Conservation (phyloP, 2,888 invertebrate genomes). For the Lysandra bellargus region DNA sequence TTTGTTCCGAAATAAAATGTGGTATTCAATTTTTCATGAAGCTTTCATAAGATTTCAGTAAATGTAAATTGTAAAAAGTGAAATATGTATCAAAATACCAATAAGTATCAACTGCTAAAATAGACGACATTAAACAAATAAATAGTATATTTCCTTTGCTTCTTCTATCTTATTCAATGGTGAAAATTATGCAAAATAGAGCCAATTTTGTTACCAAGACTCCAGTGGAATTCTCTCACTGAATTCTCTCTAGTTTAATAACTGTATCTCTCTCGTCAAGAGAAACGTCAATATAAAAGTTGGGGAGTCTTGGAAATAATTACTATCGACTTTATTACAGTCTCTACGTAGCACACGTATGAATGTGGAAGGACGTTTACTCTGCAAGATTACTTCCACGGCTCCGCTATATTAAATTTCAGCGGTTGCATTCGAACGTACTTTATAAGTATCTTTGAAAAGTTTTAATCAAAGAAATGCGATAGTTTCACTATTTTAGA, state of each 20-base stretch:
- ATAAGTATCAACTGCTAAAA: too few species aligned
- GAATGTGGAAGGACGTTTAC: conserved; percentile 35
- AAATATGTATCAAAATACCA: too few species aligned
- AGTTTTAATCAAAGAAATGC: not conserved
- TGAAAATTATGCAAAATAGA: not conserved
- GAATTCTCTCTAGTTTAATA: not conserved
- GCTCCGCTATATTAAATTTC: conserved; percentile 26
- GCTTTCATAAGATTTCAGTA: not conserved
- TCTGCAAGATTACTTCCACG: conserved; percentile 38
- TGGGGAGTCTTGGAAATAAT: conserved; percentile 10
- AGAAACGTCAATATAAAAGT: conserved; percentile 19
- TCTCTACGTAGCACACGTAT: conserved; percentile 12
- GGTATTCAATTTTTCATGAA: not conserved
- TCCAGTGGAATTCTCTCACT: not conserved
- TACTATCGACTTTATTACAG: conserved; percentile 12
- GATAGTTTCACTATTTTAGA: not conserved
- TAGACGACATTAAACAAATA: too few species aligned
- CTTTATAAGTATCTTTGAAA: conserved; percentile 15
- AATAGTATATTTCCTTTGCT: too few species aligned
- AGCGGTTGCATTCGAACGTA: conserved; percentile 20
- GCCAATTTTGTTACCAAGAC: not conserved
- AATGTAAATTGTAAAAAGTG: not conserved
- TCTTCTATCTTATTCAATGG: too few species aligned
- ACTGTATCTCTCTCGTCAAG: not conserved
- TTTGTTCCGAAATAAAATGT: not conserved